Evolutionary conservation across 2,888 invertebrate species (phyloP), one percentile per base, ranked within the genome.

Genomic region (Megalurothrips usitatus): DNA sequence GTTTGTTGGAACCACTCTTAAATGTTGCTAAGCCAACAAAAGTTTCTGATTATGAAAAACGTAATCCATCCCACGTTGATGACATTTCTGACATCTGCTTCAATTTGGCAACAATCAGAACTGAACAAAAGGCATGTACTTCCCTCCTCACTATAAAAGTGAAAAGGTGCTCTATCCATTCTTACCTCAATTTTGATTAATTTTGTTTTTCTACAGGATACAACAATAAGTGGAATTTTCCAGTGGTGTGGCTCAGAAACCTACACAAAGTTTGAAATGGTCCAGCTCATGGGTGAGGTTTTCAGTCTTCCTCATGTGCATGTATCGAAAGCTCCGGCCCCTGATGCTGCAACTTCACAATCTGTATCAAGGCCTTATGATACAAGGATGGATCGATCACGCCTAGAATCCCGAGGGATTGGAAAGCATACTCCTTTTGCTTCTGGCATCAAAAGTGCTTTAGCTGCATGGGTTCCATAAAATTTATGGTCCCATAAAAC

Each of bases 251-350:
- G 89, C 10, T 84, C 86, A 81, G 88, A 89, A 84, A 85, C 85
- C 48, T 86, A 89, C 85, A 90, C 89, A 14, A 90, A 90, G 83
- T 89, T 88, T 85, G 86, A 87, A 80, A 89, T 90, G 89, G 86
- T 87, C 1, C 79, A 86, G 78, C 84, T 84, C 12, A 89, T 90
- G 86, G 87, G 88, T n/a, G 84, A 86, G 17, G 85, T 85, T 6
- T 88, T 89, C 83, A 84, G 84, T 19, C 83, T 89, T 26, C 84
- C 87, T 9, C 84, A 84, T 58, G 83, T 84, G 79, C 89, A 89
- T 84, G 86, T 90, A 47, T 83, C 81, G 23, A 84, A 86, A 11
- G 86, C 86, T 82, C 84, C 84, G 43, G 85, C 84, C 4, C 85
- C 86, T n/a, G 85, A 86, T 17, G 81, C 84, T 78, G 85, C 85